Conservation (phyloP, 2,797 vertebrate genomes). For the Argyrosomus regius region DNA sequence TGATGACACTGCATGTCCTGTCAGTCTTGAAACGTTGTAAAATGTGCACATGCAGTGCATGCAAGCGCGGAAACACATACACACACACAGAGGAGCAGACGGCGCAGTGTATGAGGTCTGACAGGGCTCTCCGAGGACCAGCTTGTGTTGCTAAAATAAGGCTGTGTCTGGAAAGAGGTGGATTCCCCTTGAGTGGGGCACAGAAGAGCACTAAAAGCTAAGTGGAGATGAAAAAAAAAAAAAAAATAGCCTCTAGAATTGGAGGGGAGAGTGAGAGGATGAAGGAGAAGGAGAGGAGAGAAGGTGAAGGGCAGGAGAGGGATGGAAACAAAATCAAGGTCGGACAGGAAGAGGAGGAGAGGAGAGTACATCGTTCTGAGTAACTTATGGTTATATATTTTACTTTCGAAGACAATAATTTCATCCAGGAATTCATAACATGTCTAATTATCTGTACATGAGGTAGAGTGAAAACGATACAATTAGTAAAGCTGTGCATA, state of each 20-base stretch:
- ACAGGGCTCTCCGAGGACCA: slow-evolving; percentile 74
- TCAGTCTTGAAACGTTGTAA: slow-evolving; percentile 50
- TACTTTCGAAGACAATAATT: neutral
- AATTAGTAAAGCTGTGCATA: neutral
- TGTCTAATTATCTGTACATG: neutral
- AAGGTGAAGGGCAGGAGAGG: slow-evolving; percentile 61
- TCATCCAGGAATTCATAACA: slow-evolving; percentile 4
- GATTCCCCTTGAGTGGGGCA: slow-evolving; percentile 81
- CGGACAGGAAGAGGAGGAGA: neutral
- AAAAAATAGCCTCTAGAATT: slow-evolving; percentile 59
- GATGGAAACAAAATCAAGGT: slow-evolving; percentile 47
- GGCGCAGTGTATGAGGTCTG: slow-evolving; percentile 68
- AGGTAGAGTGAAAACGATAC: neutral
- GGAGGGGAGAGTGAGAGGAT: slow-evolving; percentile 67
- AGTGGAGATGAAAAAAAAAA: slow-evolving; percentile 77
- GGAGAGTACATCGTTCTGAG: neutral
- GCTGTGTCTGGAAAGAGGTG: slow-evolving; percentile 80
- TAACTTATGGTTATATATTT: neutral
- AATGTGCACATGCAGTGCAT: slow-evolving; percentile 29
- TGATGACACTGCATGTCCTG: slow-evolving; percentile 56
- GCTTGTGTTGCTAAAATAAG: slow-evolving; percentile 84
- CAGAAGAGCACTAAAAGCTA: slow-evolving; percentile 84
- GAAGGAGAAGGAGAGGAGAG: slow-evolving; percentile 47
- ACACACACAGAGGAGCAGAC: slow-evolving; percentile 50
- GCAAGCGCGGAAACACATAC: slow-evolving; percentile 7